Percentiles rank a stretch among this genome's conserved stretches.
Evolutionary conservation across 2,888 invertebrate species (phyloP).

Genomic region (Strigamia crassipes): DNA sequence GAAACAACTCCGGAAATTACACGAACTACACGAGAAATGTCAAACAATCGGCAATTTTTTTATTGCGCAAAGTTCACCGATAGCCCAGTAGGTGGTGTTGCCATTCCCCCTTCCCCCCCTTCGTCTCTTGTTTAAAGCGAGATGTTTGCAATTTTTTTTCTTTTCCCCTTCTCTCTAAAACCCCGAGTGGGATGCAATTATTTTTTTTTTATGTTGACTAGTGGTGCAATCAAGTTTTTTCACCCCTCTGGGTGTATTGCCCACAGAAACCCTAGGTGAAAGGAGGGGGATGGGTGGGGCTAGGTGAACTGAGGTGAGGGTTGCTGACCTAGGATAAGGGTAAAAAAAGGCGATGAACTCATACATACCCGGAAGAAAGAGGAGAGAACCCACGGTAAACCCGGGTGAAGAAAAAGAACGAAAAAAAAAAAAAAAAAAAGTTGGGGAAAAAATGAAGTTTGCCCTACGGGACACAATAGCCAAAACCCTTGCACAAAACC

Average conservation of each 20-base stretch:
- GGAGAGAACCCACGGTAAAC: conserved; percentile 10
- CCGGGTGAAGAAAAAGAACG: background rate
- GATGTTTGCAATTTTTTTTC: background rate
- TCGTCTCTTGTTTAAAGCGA: background rate
- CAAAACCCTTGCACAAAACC: conserved; percentile 37
- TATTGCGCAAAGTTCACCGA: background rate
- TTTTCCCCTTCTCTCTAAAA: background rate
- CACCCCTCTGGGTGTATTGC: conserved; percentile 40
- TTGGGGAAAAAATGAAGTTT: background rate
- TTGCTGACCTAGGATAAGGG: conserved; percentile 37
- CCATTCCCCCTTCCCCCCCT: background rate
- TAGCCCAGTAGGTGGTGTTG: conserved; percentile 23
- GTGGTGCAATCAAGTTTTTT: conserved; percentile 42
- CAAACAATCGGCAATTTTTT: conserved; percentile 7
- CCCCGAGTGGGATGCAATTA: conserved; percentile 26
- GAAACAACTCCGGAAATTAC: background rate
- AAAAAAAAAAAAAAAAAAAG: background rate
- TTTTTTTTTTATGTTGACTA: background rate
- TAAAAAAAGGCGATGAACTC: conserved; percentile 40
- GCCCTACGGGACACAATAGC: conserved; percentile 39
- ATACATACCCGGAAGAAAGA: conserved; percentile 41
- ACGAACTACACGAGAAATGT: conserved; percentile 13
- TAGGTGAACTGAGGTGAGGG: conserved; percentile 40
- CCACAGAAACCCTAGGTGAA: conserved; percentile 24
- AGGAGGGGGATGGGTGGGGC: conserved; percentile 16